Base-by-base conservation (phyloP, 2,888 invertebrate species). In the Lepidochitona cinerea region DNA sequence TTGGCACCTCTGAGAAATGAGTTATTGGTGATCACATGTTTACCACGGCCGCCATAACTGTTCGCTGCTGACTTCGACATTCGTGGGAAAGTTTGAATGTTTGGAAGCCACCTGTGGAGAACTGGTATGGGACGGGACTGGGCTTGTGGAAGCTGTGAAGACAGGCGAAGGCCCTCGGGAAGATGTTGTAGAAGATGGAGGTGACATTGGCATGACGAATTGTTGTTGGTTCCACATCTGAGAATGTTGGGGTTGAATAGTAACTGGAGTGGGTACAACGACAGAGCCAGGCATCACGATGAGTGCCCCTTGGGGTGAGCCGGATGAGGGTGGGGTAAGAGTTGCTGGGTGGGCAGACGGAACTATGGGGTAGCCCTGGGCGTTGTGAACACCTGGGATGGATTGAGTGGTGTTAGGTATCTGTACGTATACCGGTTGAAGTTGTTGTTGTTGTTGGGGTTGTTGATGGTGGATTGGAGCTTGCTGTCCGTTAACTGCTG, bases 11-110 rank as follows among this genome's bases (percentile, higher is more conserved):
- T 4, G 49, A 4, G 5, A 59, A 59, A 4, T 59, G 7, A 29
- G 9, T 59, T 23, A 32, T 29, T 14, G 29, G 23, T 59, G 59
- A 29, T 59, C 29, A 32, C 32, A 29, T 26, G 9, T 26, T 59
- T 26, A 59, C 59, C 59, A 59, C 23, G 59, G 59, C 29, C 59
- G 59, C 59, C 59, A 59, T 59, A 59, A 59, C 59, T 59, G 26
- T 26, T 59, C 59, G 4, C 12, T 14, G 12, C 29, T 59, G 3
- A 59, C 12, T 18, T 59, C 59, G 59, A 59, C 59, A 59, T 59
- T 23, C 26, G 59, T 59, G 59, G 59, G 59, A 59, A 59, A 23
- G 59, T 23, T 1, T 14, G 59, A 59, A n/a, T n/a, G n/a, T 29
- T 29, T 59, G 14, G 12, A 14, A 32, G 26, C 23, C 59, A 12